Percentiles rank a stretch among this genome's conserved stretches.
Evolutionary conservation across 1,140 invertebrate genomes (phyloP).

Genomic region (Eueides isabella): DNA sequence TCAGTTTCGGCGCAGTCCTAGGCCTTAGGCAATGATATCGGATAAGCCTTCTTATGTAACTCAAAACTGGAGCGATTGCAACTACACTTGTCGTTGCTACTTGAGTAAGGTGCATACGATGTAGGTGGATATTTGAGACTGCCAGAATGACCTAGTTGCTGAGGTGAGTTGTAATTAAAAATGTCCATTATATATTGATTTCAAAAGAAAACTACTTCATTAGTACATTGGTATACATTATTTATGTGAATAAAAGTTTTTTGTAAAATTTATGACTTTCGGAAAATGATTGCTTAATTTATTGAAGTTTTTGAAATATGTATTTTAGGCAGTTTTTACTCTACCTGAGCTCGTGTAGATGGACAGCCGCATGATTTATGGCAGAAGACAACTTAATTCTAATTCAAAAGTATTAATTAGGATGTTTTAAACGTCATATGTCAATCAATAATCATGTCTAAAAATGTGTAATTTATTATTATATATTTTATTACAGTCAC

Average conservation of each 20-base stretch:
- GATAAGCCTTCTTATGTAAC: constrained; percentile 46
- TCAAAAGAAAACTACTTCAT: not conserved
- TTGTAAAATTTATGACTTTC: too few species aligned
- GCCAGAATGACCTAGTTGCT: constrained; percentile 8
- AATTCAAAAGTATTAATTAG: too few species aligned
- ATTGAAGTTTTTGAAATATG: too few species aligned
- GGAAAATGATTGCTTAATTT: too few species aligned
- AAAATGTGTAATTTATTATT: too few species aligned
- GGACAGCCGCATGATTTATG: too few species aligned
- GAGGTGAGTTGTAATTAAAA: not conserved
- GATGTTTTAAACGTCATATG: not conserved
- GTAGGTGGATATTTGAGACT: constrained; percentile 22
- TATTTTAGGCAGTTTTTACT: too few species aligned
- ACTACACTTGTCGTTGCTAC: constrained; percentile 31
- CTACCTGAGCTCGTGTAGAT: too few species aligned
- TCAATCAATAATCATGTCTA: not conserved
- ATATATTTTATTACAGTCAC: not conserved
- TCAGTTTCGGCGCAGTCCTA: constrained; percentile 32
- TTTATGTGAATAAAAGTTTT: too few species aligned
- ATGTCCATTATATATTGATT: not conserved
- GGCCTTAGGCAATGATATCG: constrained; percentile 43
- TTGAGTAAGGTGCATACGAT: constrained; percentile 36
- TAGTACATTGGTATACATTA: not conserved
- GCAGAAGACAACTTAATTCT: too few species aligned
- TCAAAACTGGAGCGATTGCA: constrained; percentile 47